Evolutionary conservation across 2,888 invertebrate species (phyloP).

Genomic region (Sclerodermus sp.): DNA sequence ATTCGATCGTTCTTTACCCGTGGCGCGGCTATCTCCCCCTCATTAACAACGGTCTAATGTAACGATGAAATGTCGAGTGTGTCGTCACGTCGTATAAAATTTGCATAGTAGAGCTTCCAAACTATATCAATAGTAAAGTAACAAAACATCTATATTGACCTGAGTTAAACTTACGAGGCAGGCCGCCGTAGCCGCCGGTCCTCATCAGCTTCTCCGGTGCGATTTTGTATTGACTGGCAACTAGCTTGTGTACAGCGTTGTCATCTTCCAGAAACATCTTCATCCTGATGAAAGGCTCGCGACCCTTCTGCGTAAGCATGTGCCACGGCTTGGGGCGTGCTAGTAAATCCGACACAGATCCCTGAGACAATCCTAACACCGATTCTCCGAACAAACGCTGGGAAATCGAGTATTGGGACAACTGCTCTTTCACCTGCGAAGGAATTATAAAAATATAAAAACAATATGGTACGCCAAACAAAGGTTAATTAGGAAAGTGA

Average conservation of each 20-base stretch:
- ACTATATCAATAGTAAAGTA: conserved; percentile 34
- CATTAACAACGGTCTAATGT: too few species aligned
- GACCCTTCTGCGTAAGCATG: conserved; percentile 95
- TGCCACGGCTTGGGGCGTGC: conserved; percentile 99
- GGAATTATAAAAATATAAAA: conserved; percentile 1
- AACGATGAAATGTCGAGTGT: too few species aligned
- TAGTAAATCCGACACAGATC: conserved; percentile 94
- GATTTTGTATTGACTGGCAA: conserved; percentile 96
- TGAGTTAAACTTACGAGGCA: conserved; percentile 70
- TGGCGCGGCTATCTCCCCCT: too few species aligned
- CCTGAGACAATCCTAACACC: conserved; percentile 94
- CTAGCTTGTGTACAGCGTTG: conserved; percentile 91
- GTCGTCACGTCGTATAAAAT: conserved; percentile 9
- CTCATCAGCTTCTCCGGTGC: conserved; percentile 97
- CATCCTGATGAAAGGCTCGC: conserved; percentile 97
- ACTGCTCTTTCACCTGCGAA: conserved; percentile 81
- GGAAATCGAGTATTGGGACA: conserved; percentile 95
- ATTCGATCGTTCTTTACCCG: too few species aligned
- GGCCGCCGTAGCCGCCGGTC: conserved; percentile 89
- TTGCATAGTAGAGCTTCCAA: conserved; percentile 23
- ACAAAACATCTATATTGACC: conserved; percentile 58
- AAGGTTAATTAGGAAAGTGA: conserved; percentile 8
- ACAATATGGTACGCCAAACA: not conserved
- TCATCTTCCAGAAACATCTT: conserved; percentile 97
- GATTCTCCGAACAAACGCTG: conserved; percentile 98